A percentile compares a stretch with the other conserved stretches of the same genome.
Evolutionary conservation across 2,888 invertebrate species (phyloP).

Genomic region (Baccha elongata): DNA sequence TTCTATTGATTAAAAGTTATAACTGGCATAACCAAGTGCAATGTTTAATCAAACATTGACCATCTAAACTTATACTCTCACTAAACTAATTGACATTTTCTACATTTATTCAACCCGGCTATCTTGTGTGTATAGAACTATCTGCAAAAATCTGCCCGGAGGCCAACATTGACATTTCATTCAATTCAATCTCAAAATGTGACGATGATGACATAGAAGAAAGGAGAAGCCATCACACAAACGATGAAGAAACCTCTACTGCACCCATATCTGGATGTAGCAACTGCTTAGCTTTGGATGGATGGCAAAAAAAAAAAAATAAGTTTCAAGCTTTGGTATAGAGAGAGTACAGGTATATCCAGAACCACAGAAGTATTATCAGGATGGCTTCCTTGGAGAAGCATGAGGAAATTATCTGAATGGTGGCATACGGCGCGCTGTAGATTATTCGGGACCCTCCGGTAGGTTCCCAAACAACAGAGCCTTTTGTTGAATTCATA

Average conservation of each 20-base stretch:
- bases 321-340: conserved; percentile 13
- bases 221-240: conserved; percentile 52
- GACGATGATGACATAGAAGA: conserved; percentile 51
- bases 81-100: conserved; percentile 24
- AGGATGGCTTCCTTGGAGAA: conserved; percentile 23
- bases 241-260: conserved; percentile 31
- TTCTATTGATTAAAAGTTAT: conserved; percentile 11
- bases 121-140: conserved; percentile 18
- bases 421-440: conserved; percentile 50
- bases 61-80: conserved; percentile 5
- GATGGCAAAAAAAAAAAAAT: background rate
- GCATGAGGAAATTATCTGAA: conserved; percentile 62
- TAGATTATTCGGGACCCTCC: conserved; percentile 62
- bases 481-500: conserved; percentile 70
- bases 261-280: conserved; percentile 9
- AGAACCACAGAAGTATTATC: conserved; percentile 19
- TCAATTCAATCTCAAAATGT: conserved; percentile 74
- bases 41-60: conserved; percentile 43
- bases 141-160: conserved; percentile 56
- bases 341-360: conserved; percentile 5
- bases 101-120: conserved; percentile 13
- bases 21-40: conserved; percentile 15
- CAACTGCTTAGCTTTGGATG: conserved; percentile 5
- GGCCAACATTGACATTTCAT: conserved; percentile 76
- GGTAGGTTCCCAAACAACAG: conserved; percentile 59